A percentile compares a stretch with the other conserved stretches of the same genome.
Evolutionary conservation across 1,140 invertebrate species (phyloP).

Genomic region (Tetranychus urticae): DNA sequence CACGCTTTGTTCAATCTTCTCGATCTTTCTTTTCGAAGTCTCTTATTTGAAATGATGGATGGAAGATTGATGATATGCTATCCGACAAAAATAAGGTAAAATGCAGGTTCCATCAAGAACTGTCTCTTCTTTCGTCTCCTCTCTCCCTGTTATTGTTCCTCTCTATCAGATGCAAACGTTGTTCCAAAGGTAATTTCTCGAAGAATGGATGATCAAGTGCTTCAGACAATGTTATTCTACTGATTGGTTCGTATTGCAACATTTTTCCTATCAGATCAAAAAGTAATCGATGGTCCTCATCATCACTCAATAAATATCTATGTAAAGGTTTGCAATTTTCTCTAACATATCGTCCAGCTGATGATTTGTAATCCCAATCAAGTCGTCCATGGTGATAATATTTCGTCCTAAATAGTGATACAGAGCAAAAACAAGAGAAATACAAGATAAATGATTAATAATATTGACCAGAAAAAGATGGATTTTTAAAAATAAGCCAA

Average conservation of each 20-base stretch:
- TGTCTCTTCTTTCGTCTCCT: too few species aligned
- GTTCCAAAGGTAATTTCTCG: conserved; percentile 38
- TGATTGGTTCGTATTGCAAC: conserved; percentile 84
- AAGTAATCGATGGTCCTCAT: conserved; percentile 68
- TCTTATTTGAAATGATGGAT: too few species aligned
- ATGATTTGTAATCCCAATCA: conserved; percentile 81
- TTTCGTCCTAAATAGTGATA: conserved; percentile 47
- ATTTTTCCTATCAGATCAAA: conserved; percentile 86
- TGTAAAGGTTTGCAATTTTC: conserved; percentile 88
- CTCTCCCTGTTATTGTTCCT: not conserved
- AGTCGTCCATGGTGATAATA: conserved; percentile 83
- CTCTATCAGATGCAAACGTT: conserved; percentile 2
- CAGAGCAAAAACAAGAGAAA: not conserved
- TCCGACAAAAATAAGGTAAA: too few species aligned
- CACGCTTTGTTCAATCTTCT: too few species aligned
- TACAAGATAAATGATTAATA: too few species aligned
- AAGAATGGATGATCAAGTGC: conserved; percentile 84
- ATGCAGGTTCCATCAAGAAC: too few species aligned
- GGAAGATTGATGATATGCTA: too few species aligned
- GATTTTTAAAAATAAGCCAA: too few species aligned
- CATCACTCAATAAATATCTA: conserved; percentile 66
- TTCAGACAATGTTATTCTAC: conserved; percentile 65
- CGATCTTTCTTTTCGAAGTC: too few species aligned
- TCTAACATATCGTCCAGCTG: conserved; percentile 77
- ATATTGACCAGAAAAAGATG: too few species aligned